A percentile compares a stretch with the other conserved stretches of the same genome.
phyloP scores from a whole-genome alignment of 2,113 vertebrate genomes.

The Silurus meridionalis region DNA sequence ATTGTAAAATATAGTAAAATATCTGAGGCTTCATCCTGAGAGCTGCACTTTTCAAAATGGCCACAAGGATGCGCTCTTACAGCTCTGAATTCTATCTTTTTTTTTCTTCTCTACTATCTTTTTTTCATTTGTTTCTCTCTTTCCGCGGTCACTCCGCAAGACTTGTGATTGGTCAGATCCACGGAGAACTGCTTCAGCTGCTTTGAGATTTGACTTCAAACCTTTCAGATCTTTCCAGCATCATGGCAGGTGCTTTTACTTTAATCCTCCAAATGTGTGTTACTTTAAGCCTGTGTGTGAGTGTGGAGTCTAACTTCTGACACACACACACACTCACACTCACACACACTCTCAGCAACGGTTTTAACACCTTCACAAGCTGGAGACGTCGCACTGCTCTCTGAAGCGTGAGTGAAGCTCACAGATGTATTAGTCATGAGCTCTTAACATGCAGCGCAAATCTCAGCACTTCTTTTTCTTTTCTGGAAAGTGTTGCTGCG shows the following conservation, averaged over 20 bases:
- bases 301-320: not conserved
- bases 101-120: not conserved
- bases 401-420: conserved; percentile 7
- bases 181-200: not conserved
- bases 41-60: conserved; percentile 13
- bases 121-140: not conserved
- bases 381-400: not conserved
- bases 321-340: not conserved
- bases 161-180: not conserved
- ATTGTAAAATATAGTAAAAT: not conserved
- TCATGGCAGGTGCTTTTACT: conserved; percentile 18
- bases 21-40: not conserved
- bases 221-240: conserved; percentile 15
- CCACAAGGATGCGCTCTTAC: conserved; percentile 40
- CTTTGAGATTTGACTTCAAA: not conserved
- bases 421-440: conserved; percentile 11
- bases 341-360: not conserved
- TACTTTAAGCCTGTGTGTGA: not conserved
- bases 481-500: not conserved
- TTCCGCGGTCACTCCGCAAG: not conserved
- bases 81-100: not conserved
- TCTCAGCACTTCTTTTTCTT: not conserved
- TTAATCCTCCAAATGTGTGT: not conserved
- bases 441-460: conserved; percentile 19
- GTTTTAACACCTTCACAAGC: not conserved